Evolutionary conservation across 2,113 vertebrate genomes (phyloP), one percentile per base, ranked within the genome.

Genomic region (Syrrhaptes paradoxus): DNA sequence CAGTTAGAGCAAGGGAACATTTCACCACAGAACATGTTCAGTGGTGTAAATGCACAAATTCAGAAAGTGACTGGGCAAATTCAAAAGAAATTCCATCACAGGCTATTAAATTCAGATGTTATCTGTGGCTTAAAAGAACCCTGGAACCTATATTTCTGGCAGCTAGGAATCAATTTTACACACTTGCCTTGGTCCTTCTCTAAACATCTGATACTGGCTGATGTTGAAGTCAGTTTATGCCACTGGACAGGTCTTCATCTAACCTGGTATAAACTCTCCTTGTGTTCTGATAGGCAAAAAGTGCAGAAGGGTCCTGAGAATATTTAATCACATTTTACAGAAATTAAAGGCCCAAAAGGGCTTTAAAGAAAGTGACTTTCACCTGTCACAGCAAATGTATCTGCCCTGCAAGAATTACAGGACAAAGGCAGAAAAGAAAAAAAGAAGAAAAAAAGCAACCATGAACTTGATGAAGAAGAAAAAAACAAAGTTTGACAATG

Each of bases 381-480:
- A n/a, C 8, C 34, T 29, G n/a, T 67, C 12, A 67, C 9, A 34
- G 32, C 7, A 72, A 29, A 46, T 31, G 4, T 17, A 43, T 25
- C 7, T 87, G 10, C 5, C 14, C 18, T 54, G 45, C 8, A 67
- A 66, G 31, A 54, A 63, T 41, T 78, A 49, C 0, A 62, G 55
- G 66, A 36, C 4, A 65, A 55, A 59, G 13, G 2, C 3, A 4
- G 3, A 1, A 17, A 63, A n/a, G 0, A 4, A 20, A 51, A 65
- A 38, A 52, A 12, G 4, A 15, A 11, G 0, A 3, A 46, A 18
- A 28, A 10, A 14, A 51, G 3, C 24, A 51, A 51, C 9, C 5
- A 75, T n/a, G 11, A 76, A 7, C 14, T 26, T 55, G 25, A 2
- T 55, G 34, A 79, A 65, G 36, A 61, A 83, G 11, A 13, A 89